A percentile compares a stretch with the other conserved stretches of the same genome.
Evolutionary conservation across 2,113 vertebrate species (phyloP).

Genomic region (Poicephalus meyeri): DNA sequence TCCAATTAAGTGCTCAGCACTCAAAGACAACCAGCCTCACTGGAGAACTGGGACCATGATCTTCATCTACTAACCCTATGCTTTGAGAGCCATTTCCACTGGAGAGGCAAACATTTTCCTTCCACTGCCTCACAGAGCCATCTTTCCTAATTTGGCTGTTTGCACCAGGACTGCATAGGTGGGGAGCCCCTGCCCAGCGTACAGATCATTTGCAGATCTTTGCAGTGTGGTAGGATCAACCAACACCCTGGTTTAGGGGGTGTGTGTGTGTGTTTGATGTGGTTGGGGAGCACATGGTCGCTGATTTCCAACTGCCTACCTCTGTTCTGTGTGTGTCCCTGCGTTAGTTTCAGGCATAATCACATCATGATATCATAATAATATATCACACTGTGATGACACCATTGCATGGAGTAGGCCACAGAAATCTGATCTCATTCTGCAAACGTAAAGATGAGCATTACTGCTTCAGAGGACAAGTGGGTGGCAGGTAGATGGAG

Average conservation of each 20-base stretch:
- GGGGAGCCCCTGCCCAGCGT: background rate
- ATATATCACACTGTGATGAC: background rate
- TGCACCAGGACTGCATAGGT: background rate
- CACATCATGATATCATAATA: conserved; percentile 39
- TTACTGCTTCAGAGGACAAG: conserved; percentile 12
- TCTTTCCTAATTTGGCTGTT: background rate
- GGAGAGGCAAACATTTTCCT: background rate
- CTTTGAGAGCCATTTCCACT: background rate
- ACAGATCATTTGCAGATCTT: background rate
- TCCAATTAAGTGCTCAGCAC: background rate
- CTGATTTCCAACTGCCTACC: background rate
- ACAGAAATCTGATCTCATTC: conserved; percentile 51
- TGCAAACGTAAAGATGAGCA: background rate
- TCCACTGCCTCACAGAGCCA: background rate
- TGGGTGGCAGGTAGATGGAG: background rate
- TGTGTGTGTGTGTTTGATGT: background rate
- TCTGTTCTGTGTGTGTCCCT: background rate
- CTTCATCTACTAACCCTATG: background rate
- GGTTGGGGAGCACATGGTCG: background rate
- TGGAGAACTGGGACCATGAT: background rate
- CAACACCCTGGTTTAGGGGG: background rate
- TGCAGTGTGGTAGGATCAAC: background rate
- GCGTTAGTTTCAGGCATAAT: conserved; percentile 20
- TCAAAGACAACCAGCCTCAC: background rate
- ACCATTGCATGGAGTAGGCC: background rate